A percentile compares a stretch with the other conserved stretches of the same genome.
phyloP scores from a whole-genome alignment of 2,797 vertebrate genomes.

The Chromis chromis region DNA sequence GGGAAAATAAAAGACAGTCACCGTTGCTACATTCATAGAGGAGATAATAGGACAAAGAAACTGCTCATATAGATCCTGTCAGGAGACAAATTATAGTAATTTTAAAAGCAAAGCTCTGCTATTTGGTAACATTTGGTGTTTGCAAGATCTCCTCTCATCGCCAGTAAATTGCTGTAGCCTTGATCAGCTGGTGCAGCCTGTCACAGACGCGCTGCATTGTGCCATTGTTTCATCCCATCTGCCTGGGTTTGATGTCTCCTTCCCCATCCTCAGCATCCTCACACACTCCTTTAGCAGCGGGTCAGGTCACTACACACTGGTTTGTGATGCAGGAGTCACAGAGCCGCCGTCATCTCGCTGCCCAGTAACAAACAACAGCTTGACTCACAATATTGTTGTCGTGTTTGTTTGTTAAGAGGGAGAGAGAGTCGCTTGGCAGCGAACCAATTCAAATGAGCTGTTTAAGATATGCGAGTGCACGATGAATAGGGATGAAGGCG shows the following conservation, averaged over 20 bases:
- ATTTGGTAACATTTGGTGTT: constrained; percentile 78
- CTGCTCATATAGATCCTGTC: constrained; percentile 62
- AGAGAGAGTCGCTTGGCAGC: constrained; percentile 70
- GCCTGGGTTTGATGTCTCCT: constrained; percentile 72
- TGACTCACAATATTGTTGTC: constrained; percentile 77
- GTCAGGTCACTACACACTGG: constrained; percentile 73
- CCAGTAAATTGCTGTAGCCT: constrained; percentile 69
- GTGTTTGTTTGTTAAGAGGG: constrained; percentile 74
- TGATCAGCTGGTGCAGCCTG: constrained; percentile 71
- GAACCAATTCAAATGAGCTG: constrained; percentile 76
- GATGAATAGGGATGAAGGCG: constrained; percentile 66
- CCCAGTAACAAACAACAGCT: constrained; percentile 78
- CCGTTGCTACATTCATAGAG: constrained; percentile 48
- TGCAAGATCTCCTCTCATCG: constrained; percentile 63
- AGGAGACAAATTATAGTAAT: constrained; percentile 70
- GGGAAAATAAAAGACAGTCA: constrained; percentile 64
- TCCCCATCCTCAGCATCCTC: constrained; percentile 58
- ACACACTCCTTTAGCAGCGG: constrained; percentile 51
- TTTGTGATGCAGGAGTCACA: constrained; percentile 67
- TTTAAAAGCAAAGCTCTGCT: constrained; percentile 71
- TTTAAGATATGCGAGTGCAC: constrained; percentile 66
- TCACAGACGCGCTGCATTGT: constrained; percentile 57
- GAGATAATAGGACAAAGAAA: constrained; percentile 66
- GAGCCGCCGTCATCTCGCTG: constrained; percentile 65
- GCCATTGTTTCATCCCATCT: constrained; percentile 78